Evolutionary conservation across 2,113 vertebrate genomes (phyloP), one percentile per base, ranked within the genome.

Genomic region (Eptesicus fuscus): DNA sequence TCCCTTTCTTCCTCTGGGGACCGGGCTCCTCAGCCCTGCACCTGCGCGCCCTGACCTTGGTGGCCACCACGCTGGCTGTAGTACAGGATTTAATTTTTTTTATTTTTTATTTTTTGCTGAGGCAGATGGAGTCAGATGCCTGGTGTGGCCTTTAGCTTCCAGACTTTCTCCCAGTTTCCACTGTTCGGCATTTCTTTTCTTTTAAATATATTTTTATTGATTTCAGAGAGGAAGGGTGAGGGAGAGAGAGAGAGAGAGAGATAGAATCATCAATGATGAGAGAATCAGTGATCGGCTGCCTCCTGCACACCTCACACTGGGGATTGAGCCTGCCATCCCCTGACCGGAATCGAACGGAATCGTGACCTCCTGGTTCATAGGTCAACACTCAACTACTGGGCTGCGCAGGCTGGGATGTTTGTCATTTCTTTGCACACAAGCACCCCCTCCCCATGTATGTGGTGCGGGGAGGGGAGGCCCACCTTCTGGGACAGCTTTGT

Each of bases 31-130:
- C 71, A 35, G 44, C 56, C 23, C 35, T 91, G 91, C 92, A 69
- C 17, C 35, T 77, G 47, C 4, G n/a, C 30, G 16, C 40, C 8
- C 90, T 96, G 96, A 97, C 93, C 96, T 97, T 96, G 95, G 93
- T 80, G 83, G 91, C 79, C 25, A 76, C 86, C 73, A 32, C 18
- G n/a, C 86, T 10, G 30, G 59, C 77, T 59, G 84, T 37, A 78
- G 70, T 35, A 6, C 1, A 5, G 14, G 67, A 25, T 86, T 61
- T 40, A 3, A 3, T 53, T 47, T 32, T 49, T 5, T 76, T 20
- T 32, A 49, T 85, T 30, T 30, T 51, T 82, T 35, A 44, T 28
- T 44, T 56, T 77, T 77, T 42, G n/a, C 83, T 70, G 85, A 94
- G 71, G 37, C 92, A 84, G 91, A 91, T 89, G 73, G 56, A 82